These are phyloP conservation scores for Geococcyx californianus DNA, from an alignment of 2,113 vertebrate species.

Conservation along the genomic window DNA sequence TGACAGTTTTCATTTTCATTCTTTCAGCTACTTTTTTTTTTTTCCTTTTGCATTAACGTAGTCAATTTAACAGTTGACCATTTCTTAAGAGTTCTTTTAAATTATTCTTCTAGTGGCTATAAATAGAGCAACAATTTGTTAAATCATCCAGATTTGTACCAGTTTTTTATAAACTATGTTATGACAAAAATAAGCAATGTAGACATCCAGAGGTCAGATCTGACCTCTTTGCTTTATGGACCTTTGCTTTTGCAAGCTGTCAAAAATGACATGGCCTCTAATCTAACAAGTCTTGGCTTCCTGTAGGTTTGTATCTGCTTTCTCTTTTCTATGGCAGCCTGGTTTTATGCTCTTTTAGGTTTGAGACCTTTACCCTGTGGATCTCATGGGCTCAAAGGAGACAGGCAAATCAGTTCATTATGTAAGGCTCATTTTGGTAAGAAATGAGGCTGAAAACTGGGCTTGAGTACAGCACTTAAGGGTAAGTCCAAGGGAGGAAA, in stretches of 20 bases:
- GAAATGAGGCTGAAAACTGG: not conserved
- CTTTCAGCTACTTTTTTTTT: not conserved
- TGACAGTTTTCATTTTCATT: not conserved
- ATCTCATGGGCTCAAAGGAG: not conserved
- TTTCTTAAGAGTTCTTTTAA: not conserved
- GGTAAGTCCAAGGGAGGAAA: not conserved
- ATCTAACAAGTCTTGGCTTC: not conserved
- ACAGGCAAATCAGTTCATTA: not conserved
- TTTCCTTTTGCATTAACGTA: not conserved
- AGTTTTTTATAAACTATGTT: not conserved
- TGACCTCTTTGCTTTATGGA: not conserved
- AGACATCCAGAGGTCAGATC: not conserved
- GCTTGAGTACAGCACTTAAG: not conserved
- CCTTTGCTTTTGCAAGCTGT: not conserved
- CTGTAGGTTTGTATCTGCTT: not conserved
- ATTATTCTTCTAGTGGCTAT: not conserved
- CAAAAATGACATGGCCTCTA: not conserved
- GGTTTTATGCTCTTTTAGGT: not conserved
- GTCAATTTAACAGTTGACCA: not conserved
- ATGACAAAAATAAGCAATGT: not conserved
- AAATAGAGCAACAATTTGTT: not conserved
- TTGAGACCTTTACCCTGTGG: not conserved
- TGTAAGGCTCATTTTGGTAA: not conserved
- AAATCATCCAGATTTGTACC: not conserved
- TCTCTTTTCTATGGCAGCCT: not conserved